A percentile compares a stretch with the other conserved stretches of the same genome.
Conservation (phyloP, 1,140 invertebrate species). For the Drosophila arawakana region DNA sequence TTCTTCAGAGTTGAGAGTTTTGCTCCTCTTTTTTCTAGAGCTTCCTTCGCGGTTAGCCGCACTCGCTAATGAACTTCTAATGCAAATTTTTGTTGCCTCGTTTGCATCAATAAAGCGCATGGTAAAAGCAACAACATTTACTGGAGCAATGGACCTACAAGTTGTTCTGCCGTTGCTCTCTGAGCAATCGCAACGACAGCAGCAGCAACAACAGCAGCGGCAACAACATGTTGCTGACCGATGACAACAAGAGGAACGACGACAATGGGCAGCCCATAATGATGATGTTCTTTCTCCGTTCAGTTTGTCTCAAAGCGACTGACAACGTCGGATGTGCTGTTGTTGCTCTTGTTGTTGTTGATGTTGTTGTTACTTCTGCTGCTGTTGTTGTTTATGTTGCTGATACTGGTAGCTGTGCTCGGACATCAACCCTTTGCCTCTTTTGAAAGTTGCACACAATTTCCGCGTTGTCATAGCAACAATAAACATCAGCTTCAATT, state of each 20-base stretch:
- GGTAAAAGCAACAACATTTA: constrained; percentile 37
- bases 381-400: constrained; percentile 40
- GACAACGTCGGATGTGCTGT: constrained; percentile 71
- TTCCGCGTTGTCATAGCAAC: constrained; percentile 78
- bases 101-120: constrained; percentile 51
- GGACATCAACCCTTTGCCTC: constrained; percentile 65
- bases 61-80: constrained; percentile 78
- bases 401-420: constrained; percentile 34
- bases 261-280: constrained; percentile 67
- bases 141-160: constrained; percentile 56
- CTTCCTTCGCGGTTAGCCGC: constrained; percentile 54
- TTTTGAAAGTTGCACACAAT: constrained; percentile 65
- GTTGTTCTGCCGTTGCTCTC: constrained; percentile 40
- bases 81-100: constrained; percentile 63
- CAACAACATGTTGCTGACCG: constrained; percentile 52
- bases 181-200: constrained; percentile 27
- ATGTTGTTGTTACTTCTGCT: constrained; percentile 41
- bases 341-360: constrained; percentile 39
- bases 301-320: constrained; percentile 52
- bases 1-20: constrained; percentile 29
- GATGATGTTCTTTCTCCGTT: constrained; percentile 62
- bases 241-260: constrained; percentile 35
- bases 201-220: constrained; percentile 36
- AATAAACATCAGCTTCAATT: constrained; percentile 64
- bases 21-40: constrained; percentile 16